phyloP scores from a whole-genome alignment of 92 coral and sea anemone genomes.

The Parazoanthus atlanticus region DNA sequence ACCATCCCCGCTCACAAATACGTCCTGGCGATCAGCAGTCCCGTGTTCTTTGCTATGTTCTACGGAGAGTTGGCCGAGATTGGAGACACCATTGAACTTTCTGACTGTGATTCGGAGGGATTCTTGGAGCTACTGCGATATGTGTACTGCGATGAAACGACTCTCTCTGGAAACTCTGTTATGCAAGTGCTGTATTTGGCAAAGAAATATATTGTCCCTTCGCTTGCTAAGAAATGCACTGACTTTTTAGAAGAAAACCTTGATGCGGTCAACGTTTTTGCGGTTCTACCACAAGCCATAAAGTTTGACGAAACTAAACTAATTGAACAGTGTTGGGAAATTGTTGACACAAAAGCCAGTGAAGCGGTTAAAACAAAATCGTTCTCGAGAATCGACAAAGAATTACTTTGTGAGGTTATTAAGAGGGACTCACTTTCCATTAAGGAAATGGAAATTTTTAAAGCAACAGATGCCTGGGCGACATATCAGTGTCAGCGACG shows the following conservation, averaged over 20 bases:
- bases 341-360: constrained; percentile 46
- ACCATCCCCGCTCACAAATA: constrained; percentile 65
- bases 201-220: constrained; percentile 56
- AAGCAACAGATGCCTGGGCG: constrained; percentile 33
- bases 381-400: constrained; percentile 24
- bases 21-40: constrained; percentile 60
- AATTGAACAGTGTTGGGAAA: constrained; percentile 51
- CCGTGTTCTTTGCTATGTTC: constrained; percentile 66
- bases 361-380: constrained; percentile 52
- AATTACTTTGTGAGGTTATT: constrained; percentile 30
- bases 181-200: constrained; percentile 64
- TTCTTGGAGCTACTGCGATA: constrained; percentile 53
- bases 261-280: constrained; percentile 54
- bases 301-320: constrained; percentile 55
- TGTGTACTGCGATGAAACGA: constrained; percentile 49
- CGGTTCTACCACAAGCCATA: constrained; percentile 44
- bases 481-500: constrained; percentile 19
- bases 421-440: constrained; percentile 38
- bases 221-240: constrained; percentile 49
- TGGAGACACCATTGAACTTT: constrained; percentile 42
- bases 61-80: constrained; percentile 61
- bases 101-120: constrained; percentile 59
- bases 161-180: constrained; percentile 44
- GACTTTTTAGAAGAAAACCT: constrained; percentile 50
- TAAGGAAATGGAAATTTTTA: constrained; percentile 32